Conservation (phyloP, 2,888 invertebrate species). For the Chirona hameri region DNA sequence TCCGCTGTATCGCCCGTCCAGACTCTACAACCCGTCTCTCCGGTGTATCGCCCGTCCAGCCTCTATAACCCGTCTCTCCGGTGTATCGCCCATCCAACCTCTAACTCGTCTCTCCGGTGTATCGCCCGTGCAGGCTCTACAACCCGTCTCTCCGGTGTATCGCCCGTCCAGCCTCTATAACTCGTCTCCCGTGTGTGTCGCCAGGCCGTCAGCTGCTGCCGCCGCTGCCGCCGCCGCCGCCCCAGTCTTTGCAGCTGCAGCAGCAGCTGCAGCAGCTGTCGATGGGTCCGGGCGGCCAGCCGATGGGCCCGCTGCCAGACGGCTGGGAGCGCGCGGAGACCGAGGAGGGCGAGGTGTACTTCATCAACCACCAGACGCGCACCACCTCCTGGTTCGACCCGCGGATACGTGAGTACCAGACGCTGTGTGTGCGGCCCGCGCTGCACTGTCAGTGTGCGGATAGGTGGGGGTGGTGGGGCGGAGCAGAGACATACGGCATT, state of each 20-base stretch:
- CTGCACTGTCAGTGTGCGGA: too few relatives aligned
- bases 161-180: background rate
- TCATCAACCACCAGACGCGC: conserved; percentile 87
- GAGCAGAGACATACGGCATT: too few relatives aligned
- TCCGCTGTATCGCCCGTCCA: too few relatives aligned
- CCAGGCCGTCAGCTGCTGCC: conserved; percentile 25
- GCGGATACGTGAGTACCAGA: conserved; percentile 81
- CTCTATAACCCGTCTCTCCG: too few relatives aligned
- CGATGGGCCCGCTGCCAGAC: conserved; percentile 71
- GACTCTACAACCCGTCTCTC: too few relatives aligned
- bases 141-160: too few relatives aligned
- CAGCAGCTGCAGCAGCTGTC: conserved; percentile 27
- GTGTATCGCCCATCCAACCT: too few relatives aligned
- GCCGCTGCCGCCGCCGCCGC: conserved; percentile 31
- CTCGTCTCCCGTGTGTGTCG: background rate
- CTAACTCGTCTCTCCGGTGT: too few relatives aligned
- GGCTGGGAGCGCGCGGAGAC: conserved; percentile 86
- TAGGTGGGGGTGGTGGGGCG: too few relatives aligned
- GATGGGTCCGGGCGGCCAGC: conserved; percentile 25
- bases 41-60: too few relatives aligned
- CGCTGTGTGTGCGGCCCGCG: background rate
- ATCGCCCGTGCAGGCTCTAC: too few relatives aligned
- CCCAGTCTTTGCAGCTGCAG: conserved; percentile 11
- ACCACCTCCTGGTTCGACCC: conserved; percentile 98
- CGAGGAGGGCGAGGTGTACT: conserved; percentile 79